Percentiles rank a stretch among this genome's conserved stretches.
Conservation (phyloP, 2,113 vertebrate genomes). For the Macroglossus sobrinus region DNA sequence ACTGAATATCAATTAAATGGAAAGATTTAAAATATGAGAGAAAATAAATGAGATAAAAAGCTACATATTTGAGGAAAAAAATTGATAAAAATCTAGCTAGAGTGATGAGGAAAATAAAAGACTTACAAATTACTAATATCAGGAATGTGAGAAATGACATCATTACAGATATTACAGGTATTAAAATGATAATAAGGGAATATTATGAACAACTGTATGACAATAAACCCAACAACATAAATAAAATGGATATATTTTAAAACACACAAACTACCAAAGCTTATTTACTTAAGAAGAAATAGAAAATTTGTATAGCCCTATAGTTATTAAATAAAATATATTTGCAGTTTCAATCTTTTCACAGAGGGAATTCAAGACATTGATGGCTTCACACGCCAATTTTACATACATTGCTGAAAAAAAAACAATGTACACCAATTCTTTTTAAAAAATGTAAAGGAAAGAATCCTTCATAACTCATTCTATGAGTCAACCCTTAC, state of each 20-base stretch:
- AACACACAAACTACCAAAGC: background rate
- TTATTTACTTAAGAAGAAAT: background rate
- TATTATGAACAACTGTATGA: background rate
- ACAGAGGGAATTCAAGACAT: background rate
- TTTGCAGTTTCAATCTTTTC: background rate
- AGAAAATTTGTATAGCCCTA: background rate
- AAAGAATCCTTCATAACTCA: background rate
- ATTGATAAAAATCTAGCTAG: background rate
- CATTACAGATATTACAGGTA: background rate
- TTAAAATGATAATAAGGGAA: background rate
- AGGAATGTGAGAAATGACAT: background rate
- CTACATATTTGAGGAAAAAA: background rate
- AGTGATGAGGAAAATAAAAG: background rate
- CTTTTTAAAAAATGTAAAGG: background rate
- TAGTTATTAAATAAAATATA: background rate
- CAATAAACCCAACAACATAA: background rate
- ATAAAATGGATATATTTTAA: background rate
- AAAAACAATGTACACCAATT: background rate
- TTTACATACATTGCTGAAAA: background rate
- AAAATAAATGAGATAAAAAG: background rate
- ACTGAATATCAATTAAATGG: background rate
- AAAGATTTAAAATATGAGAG: background rate
- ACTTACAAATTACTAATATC: background rate
- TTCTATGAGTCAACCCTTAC: background rate
- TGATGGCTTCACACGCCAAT: background rate